Base-by-base conservation (phyloP, 2,888 invertebrate genomes). In the Prionchulus punctatus region DNA sequence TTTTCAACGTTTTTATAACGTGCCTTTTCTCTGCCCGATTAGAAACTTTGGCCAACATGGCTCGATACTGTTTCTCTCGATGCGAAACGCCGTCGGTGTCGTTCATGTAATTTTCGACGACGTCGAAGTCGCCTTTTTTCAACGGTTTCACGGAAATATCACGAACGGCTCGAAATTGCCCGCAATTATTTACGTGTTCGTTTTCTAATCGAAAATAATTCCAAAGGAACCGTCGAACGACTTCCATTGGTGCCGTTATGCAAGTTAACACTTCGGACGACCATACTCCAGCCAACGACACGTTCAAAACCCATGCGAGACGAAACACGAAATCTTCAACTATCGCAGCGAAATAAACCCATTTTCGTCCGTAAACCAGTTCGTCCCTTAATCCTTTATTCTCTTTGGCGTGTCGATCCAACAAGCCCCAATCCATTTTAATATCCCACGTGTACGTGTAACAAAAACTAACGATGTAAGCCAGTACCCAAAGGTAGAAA, bases 141-240 rank as follows among this genome's bases (percentile, higher is more conserved):
- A 89, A 79, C 1, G 89, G 89, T 30, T 88, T 88, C 52, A 90
- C 86, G 0, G 87, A 88, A 28, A 96, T 96, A 74, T 96, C 94
- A 2, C 94, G 77, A 0, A 94, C 94, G 2, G 94, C 94, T 67
- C 94, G 78, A 78, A 96, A 96, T 76, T 77, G 72, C 72, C 94
- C 94, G 76, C 96, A 96, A 76, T 98, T 99, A 77, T 98, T 98
- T 43, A 98, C 77, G 73, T 98, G 98, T 71, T 98, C 98, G 77
- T 98, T 98, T 77, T 98, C 98, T 67, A 98, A 73, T 0, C 98
- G 94, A 78, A 98, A 94, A 76, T 90, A 98, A 76, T 98, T 98
- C 98, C 98, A 98, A 50, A 98, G 82, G 75, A 96, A 98, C 56
- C 96, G 81, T 69, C 78, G 59, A 60, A 69, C 65, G 1, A 67